Conservation (phyloP, 2,888 invertebrate species). For the Petrolisthes manimaculis region DNA sequence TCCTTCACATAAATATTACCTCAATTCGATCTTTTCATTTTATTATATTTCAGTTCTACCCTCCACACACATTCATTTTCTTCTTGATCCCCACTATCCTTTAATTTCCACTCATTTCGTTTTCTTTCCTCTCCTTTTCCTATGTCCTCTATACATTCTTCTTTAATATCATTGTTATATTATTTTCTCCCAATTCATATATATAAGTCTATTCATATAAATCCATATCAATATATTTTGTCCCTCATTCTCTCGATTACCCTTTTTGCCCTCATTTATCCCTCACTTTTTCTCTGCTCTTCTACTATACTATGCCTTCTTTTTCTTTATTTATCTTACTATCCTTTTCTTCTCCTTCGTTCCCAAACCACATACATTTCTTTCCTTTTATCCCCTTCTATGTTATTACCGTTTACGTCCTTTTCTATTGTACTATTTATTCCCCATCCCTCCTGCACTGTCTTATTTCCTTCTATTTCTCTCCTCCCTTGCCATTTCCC, state of each 20-base stretch:
- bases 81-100: background rate
- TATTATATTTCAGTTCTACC: no score
- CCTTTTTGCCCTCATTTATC: no score
- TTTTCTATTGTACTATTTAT: background rate
- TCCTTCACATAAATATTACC: no score
- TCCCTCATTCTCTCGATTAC: no score
- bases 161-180: background rate
- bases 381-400: background rate
- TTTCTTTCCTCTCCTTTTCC: background rate
- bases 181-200: no score
- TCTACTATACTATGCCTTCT: background rate
- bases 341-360: background rate
- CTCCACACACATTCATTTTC: no score
- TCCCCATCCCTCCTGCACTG: background rate
- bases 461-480: background rate
- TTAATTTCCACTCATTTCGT: background rate
- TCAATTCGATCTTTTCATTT: no score
- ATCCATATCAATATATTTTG: no score
- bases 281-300: background rate
- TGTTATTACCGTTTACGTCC: background rate
- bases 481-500: background rate
- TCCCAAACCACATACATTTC: background rate
- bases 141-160: background rate
- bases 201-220: no score
- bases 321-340: background rate